Evolutionary conservation across 2,113 vertebrate species (phyloP), one percentile per base, ranked within the genome.

Genomic region (Hemiprocne comata): DNA sequence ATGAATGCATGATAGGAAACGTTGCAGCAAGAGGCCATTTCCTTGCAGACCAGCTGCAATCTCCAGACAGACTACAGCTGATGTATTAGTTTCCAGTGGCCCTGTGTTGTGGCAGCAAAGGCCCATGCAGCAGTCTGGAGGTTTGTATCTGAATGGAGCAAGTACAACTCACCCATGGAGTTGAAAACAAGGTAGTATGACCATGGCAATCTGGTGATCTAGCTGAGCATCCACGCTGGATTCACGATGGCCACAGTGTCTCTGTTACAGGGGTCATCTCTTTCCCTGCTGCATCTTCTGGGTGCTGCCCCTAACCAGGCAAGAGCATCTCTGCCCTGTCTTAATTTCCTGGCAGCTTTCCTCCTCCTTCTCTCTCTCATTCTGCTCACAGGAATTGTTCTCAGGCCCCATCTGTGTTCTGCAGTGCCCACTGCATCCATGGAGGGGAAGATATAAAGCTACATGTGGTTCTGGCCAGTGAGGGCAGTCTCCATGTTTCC

Each of bases 181-280:
- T 3, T 69, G 57, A 85, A 87, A 87, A 72, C 57, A 55, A 75
- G 44, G 11, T 21, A n/a, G 34, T 11, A 14, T 69, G 74, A 46
- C 53, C 73, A 44, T 50, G 40, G 51, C 46, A 87, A 61, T 19
- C 29, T 34, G 28, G 13, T 65, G 46, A 38, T 62, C 25, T 38
- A 50, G 50, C 44, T 60, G 26, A 31, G 34, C 2, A 0, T 57
- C 51, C 64, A 48, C 33, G 20, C 71, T 26, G 58, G 36, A 64
- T 61, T 62, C 36, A 42, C 42, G 76, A 6, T 0, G 23, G 53
- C 29, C 4, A 1, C 0, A 0, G 23, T 60, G 81, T 26, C 58
- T 92, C n/a, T 1, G 0, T 60, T 20, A 38, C 5, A 3, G n/a
- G 5, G 44, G 7, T 3, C n/a, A 33, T 0, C 28, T 1, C 0